Base-by-base conservation (phyloP, 2,113 vertebrate species). In the Pedionomus torquatus region DNA sequence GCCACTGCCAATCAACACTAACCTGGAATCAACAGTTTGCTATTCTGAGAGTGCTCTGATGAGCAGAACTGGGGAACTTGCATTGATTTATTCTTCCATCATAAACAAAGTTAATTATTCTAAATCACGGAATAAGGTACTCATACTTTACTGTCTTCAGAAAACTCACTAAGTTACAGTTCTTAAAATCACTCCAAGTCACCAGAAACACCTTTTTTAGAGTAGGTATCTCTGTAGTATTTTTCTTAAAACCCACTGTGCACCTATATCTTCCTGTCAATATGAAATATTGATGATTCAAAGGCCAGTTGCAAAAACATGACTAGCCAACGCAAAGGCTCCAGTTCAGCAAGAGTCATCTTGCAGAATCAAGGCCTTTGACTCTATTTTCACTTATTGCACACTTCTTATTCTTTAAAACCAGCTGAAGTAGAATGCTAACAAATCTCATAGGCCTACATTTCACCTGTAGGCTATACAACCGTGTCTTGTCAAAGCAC, bases 401-500 rank as follows among this genome's bases (percentile, higher is more conserved):
- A 44, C 39, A 60, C 58, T 18, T 89, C 60, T 0, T 54, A 43
- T 17, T 48, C 39, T 79, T 92, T 48, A 48, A 58, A 77, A 95
- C 64, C 1, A 68, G 57, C 39, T 89, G 15, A 64, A 83, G 44
- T 26, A 20, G 52, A 93, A 89, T 9, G 54, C 57, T 82, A 69
- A 85, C 61, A 72, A 24, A 39, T 35, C 54, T 69, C 57, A 35
- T 0, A 65, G 41, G 80, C 19, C 41, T 18, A 7, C 17, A 15
- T 15, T 79, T 51, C 76, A 82, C 69, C n/a, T 31, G 1, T 9
- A 4, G 51, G 60, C 64, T 41, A 43, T 11, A 41, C 24, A 37
- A 41, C 17, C 14, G 0, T 1, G 4, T 41, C 37, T 58, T 1
- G 1, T 15, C 61, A 68, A 51, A 78, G 39, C 24, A 89, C 0